These are phyloP conservation scores for Drosophila subpulchrella DNA, from an alignment of 1,140 invertebrate genomes.

Conservation along the genomic window DNA sequence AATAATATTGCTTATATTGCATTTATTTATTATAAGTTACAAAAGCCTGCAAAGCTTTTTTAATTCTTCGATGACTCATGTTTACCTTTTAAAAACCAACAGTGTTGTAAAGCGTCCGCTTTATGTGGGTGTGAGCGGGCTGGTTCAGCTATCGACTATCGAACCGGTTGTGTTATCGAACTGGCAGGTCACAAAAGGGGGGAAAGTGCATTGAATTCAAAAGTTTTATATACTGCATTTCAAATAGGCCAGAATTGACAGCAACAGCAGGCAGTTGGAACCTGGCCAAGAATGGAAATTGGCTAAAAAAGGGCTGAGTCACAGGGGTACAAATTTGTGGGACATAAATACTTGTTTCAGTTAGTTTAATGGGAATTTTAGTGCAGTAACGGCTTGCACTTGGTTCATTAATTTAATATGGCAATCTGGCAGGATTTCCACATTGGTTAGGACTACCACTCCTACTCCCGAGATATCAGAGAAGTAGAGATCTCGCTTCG, in stretches of 20 bases:
- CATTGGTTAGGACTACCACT: neutral
- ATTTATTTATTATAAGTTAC: too few relatives aligned
- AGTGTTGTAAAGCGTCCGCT: slow-evolving; percentile 37
- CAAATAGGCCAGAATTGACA: neutral
- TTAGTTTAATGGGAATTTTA: slow-evolving; percentile 11
- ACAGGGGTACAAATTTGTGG: neutral
- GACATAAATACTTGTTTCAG: neutral
- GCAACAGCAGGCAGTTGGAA: slow-evolving; percentile 19
- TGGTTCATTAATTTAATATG: slow-evolving; percentile 17
- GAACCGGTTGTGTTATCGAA: slow-evolving; percentile 12
- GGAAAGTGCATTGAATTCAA: neutral
- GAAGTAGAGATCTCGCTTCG: neutral
- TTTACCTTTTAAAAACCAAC: slow-evolving; percentile 4
- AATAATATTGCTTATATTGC: too few relatives aligned
- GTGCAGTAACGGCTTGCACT: slow-evolving; percentile 24
- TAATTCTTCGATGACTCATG: neutral
- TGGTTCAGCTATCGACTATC: neutral
- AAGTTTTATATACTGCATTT: neutral
- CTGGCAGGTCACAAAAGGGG: neutral
- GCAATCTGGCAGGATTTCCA: slow-evolving; percentile 5
- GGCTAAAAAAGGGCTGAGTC: too few relatives aligned
- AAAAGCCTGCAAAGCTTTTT: neutral
- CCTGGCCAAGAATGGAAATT: slow-evolving; percentile 26
- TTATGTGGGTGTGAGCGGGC: slow-evolving; percentile 1
- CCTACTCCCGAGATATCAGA: neutral